Evolutionary conservation across 2,888 invertebrate genomes (phyloP).

Genomic region (Alloscopus bannaensis): DNA sequence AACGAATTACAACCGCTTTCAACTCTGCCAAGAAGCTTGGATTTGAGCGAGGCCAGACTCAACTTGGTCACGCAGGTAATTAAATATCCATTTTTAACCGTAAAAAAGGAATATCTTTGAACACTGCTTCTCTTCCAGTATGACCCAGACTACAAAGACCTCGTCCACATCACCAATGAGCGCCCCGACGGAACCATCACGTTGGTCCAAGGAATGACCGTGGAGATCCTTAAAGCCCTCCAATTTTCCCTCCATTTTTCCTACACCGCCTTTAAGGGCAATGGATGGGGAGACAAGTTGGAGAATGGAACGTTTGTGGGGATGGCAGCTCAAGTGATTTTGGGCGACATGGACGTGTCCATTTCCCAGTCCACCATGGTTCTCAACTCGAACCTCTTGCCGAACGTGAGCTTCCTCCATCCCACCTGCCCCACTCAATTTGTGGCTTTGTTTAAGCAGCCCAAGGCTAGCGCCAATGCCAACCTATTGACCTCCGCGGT

Average conservation of each 20-base stretch:
- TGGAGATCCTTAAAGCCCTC: constrained; percentile 32
- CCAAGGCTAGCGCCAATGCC: background rate
- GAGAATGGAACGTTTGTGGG: constrained; percentile 52
- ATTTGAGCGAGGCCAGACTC: constrained; percentile 19
- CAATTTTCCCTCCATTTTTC: constrained; percentile 47
- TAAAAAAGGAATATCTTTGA: no score
- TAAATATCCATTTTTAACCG: no score
- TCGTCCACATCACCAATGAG: constrained; percentile 12
- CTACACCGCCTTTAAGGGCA: constrained; percentile 40
- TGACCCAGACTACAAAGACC: constrained; percentile 42
- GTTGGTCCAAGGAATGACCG: constrained; percentile 42
- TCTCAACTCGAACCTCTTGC: constrained; percentile 38
- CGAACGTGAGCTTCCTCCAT: constrained; percentile 51
- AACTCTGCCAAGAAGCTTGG: no score
- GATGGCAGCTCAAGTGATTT: constrained; percentile 40
- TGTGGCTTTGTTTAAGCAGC: constrained; percentile 58
- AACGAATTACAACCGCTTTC: no score
- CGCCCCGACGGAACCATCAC: constrained; percentile 32
- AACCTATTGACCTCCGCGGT: constrained; percentile 40
- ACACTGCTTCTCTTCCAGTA: constrained; percentile 17
- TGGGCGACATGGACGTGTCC: constrained; percentile 43
- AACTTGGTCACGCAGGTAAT: constrained; percentile 43
- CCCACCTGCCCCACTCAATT: constrained; percentile 25
- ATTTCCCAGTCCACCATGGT: constrained; percentile 52
- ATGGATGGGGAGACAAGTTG: constrained; percentile 45